Evolutionary conservation across 2,113 vertebrate genomes (phyloP).

Genomic region (Oreochromis tanganicae): DNA sequence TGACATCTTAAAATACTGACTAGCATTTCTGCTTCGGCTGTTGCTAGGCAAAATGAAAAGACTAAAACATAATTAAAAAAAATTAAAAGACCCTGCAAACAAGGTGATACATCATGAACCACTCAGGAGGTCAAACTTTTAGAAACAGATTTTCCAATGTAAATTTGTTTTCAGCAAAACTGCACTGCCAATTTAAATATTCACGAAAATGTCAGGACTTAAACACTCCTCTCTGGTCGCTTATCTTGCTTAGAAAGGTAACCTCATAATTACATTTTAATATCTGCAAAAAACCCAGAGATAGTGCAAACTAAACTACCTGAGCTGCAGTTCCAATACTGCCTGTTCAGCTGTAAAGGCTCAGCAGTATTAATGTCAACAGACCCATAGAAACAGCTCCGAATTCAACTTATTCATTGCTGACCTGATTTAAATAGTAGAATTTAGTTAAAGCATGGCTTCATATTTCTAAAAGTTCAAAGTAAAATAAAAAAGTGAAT

Average conservation of each 20-base stretch:
- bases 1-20: background rate
- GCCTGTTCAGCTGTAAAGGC: constrained; percentile 13
- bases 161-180: background rate
- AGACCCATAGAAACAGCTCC: background rate
- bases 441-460: background rate
- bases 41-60: background rate
- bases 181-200: constrained; percentile 7
- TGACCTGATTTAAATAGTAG: background rate
- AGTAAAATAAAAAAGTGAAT: constrained; percentile 1
- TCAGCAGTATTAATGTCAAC: background rate
- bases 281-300: constrained; percentile 8
- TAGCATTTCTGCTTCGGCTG: background rate
- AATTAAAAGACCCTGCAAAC: background rate
- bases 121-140: background rate
- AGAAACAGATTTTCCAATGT: background rate
- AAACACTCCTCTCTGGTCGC: background rate
- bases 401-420: background rate
- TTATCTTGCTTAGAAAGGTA: constrained; percentile 27
- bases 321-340: background rate
- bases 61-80: background rate
- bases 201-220: background rate
- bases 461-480: background rate
- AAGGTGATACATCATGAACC: background rate
- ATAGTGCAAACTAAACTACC: background rate
- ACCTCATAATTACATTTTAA: constrained; percentile 44